phyloP scores from a whole-genome alignment of 1,140 invertebrate genomes.

The Drosophila sproati region DNA sequence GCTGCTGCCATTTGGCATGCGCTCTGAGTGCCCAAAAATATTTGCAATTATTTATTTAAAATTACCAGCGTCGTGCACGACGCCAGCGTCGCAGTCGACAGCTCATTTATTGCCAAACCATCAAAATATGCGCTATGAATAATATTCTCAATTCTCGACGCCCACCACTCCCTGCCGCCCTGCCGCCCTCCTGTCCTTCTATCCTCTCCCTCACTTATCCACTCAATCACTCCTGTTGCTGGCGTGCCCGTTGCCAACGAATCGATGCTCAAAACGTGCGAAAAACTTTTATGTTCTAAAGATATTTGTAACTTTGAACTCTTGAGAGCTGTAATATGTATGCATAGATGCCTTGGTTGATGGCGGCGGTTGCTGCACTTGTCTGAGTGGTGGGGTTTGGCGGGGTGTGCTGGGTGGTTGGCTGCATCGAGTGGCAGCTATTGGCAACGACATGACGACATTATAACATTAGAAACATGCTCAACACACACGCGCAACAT shows the following conservation, averaged over 20 bases:
- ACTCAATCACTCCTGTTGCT: background rate
- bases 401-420: background rate
- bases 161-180: background rate
- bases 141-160: constrained; percentile 39
- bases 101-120: constrained; percentile 59
- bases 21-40: constrained; percentile 80
- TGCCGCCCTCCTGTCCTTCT: too few species aligned
- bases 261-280: constrained; percentile 68
- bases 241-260: constrained; percentile 1
- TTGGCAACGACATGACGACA: constrained; percentile 60
- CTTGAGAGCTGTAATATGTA: constrained; percentile 42
- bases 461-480: constrained; percentile 50
- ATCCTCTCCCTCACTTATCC: background rate
- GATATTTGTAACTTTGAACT: constrained; percentile 78
- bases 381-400: background rate
- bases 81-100: constrained; percentile 20
- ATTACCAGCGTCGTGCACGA: constrained; percentile 42
- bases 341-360: background rate
- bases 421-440: background rate
- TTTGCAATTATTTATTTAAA: constrained; percentile 79
- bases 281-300: constrained; percentile 78
- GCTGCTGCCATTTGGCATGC: constrained; percentile 62
- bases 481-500: constrained; percentile 69
- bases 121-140: constrained; percentile 70
- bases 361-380: background rate